Evolutionary conservation across 2,888 invertebrate genomes (phyloP).

Genomic region (Sisyra nigra): DNA sequence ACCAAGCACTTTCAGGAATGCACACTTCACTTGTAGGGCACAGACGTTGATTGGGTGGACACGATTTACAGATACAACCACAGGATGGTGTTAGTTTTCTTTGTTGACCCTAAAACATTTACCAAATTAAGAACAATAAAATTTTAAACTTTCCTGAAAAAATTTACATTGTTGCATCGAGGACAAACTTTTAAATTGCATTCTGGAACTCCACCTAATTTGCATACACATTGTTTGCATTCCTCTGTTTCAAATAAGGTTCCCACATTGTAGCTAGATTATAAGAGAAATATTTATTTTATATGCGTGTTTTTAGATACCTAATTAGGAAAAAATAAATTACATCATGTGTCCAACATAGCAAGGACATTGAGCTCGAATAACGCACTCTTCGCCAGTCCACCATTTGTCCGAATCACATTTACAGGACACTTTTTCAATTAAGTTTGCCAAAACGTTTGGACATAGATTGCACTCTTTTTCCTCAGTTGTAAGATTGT

Average conservation of each 20-base stretch:
- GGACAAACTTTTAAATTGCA: constrained; percentile 56
- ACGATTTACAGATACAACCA: constrained; percentile 56
- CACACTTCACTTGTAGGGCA: constrained; percentile 64
- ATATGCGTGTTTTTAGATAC: too few relatives aligned
- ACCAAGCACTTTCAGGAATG: constrained; percentile 54
- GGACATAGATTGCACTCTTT: constrained; percentile 37
- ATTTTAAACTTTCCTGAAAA: background rate
- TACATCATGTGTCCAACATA: constrained; percentile 46
- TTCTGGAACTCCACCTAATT: constrained; percentile 50
- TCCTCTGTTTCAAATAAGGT: constrained; percentile 50
- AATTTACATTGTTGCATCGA: constrained; percentile 36
- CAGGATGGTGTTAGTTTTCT: constrained; percentile 45
- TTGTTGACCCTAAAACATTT: constrained; percentile 30
- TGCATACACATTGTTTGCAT: constrained; percentile 67
- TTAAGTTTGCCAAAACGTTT: constrained; percentile 21
- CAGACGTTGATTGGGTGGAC: constrained; percentile 43
- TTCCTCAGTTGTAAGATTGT: background rate
- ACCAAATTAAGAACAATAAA: too few relatives aligned
- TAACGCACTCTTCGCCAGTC: constrained; percentile 59
- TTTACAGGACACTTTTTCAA: constrained; percentile 27
- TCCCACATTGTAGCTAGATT: constrained; percentile 51
- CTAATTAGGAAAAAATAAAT: constrained; percentile 19
- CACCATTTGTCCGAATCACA: constrained; percentile 42
- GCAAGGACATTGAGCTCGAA: constrained; percentile 62
- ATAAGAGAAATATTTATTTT: constrained; percentile 13